Evolutionary conservation across 1,140 invertebrate species (phyloP).

Genomic region (Psilanteris sp.): DNA sequence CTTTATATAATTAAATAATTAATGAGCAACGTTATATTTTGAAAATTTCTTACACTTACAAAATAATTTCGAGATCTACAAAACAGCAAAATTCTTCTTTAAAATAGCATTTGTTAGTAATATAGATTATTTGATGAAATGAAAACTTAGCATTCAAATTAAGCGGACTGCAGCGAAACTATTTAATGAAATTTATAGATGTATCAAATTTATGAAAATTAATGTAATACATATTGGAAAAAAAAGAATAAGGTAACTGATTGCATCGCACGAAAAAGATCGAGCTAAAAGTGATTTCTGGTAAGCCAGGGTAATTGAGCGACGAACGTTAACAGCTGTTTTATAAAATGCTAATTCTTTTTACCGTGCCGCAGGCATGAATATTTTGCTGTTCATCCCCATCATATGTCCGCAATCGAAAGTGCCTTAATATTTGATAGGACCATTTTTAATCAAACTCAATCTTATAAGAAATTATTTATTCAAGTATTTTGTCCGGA

Average conservation of each 20-base stretch:
- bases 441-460: conserved; percentile 63
- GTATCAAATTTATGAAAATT: conserved; percentile 31
- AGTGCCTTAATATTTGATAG: conserved; percentile 53
- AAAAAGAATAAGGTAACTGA: conserved; percentile 47
- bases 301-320: conserved; percentile 60
- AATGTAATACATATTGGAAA: conserved; percentile 18
- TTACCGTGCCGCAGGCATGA: conserved; percentile 53
- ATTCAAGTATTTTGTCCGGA: conserved; percentile 49
- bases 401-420: conserved; percentile 53
- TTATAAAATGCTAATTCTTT: conserved; percentile 66
- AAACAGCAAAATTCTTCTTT: no score
- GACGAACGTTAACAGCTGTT: conserved; percentile 66
- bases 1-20: no score
- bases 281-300: conserved; percentile 57
- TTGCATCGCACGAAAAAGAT: conserved; percentile 54
- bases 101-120: no score
- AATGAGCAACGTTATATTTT: no score
- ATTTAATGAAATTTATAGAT: conserved; percentile 39
- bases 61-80: no score
- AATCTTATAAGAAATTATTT: conserved; percentile 59
- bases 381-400: conserved; percentile 56
- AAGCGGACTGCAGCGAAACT: no score
- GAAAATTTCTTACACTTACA: no score
- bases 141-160: no score
- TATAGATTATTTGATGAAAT: no score